phyloP scores from a whole-genome alignment of 2,113 vertebrate species.

The Perca flavescens region DNA sequence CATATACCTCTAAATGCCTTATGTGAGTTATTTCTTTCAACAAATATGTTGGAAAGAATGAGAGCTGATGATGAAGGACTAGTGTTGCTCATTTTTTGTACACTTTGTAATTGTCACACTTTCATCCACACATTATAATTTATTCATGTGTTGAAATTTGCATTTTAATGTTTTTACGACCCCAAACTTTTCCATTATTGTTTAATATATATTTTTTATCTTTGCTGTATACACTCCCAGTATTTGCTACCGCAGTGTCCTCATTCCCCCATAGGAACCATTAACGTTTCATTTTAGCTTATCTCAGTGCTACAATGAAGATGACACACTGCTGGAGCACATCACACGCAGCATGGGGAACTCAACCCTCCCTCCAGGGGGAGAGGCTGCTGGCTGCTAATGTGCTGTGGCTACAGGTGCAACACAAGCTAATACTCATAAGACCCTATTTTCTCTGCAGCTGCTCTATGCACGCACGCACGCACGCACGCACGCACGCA shows the following conservation, averaged over 20 bases:
- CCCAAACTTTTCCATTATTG: neutral
- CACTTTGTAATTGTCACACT: neutral
- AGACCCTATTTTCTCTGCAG: neutral
- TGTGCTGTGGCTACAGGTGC: conserved; percentile 40
- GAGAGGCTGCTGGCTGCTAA: conserved; percentile 20
- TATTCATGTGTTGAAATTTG: neutral
- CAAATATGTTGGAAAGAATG: neutral
- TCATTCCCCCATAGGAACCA: conserved; percentile 34
- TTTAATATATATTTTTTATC: neutral
- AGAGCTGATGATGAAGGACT: neutral
- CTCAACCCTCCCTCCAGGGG: conserved; percentile 54
- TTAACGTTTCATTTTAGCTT: conserved; percentile 68
- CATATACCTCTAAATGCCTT: no score
- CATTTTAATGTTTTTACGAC: neutral
- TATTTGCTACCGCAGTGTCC: conserved; percentile 3
- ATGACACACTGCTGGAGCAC: conserved; percentile 37
- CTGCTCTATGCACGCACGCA: neutral
- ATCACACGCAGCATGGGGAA: conserved; percentile 62
- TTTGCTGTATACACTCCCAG: neutral
- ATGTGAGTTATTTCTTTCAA: neutral
- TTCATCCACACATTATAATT: neutral
- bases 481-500: conserved; percentile 10
- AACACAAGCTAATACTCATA: conserved; percentile 33
- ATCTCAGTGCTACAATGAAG: conserved; percentile 50
- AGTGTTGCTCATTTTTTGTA: neutral